Evolutionary conservation across 2,888 invertebrate species (phyloP).

Genomic region (Endotricha flammealis): DNA sequence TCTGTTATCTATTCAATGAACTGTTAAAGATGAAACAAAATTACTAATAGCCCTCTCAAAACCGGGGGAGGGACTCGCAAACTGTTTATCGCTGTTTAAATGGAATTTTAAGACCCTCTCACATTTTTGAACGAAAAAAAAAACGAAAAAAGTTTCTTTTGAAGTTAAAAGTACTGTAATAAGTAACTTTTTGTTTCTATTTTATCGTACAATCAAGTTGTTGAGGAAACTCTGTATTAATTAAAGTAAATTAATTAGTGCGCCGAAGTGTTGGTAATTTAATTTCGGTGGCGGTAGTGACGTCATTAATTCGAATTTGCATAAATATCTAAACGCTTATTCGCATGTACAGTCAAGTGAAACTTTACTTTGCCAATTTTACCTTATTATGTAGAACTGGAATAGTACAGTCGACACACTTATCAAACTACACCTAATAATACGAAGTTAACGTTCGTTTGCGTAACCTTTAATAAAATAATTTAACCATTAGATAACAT

Average conservation of each 20-base stretch:
- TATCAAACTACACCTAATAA: no score
- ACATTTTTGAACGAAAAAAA: slow-evolving; percentile 15
- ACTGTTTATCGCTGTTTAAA: slow-evolving; percentile 16
- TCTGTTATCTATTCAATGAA: slow-evolving; percentile 4
- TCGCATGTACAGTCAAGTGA: no score
- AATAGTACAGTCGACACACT: no score
- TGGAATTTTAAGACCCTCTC: slow-evolving; percentile 15
- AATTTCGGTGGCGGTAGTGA: background rate
- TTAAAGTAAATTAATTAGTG: slow-evolving; percentile 6
- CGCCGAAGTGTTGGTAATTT: slow-evolving; percentile 4
- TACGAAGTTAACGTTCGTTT: no score
- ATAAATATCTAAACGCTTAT: no score
- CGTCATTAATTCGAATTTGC: no score
- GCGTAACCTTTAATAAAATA: no score
- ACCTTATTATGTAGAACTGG: no score
- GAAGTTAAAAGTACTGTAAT: slow-evolving; percentile 13
- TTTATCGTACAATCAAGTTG: slow-evolving; percentile 19
- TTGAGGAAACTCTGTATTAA: slow-evolving; percentile 20
- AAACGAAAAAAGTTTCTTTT: slow-evolving; percentile 14
- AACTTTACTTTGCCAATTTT: no score
- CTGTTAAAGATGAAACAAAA: slow-evolving; percentile 7
- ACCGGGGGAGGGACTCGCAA: slow-evolving; percentile 5
- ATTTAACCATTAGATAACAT: no score
- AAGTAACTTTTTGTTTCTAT: slow-evolving; percentile 18
- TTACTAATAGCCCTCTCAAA: slow-evolving; percentile 7